Base-by-base conservation (phyloP, 2,797 vertebrate genomes). In the Cebuella pygmaea region DNA sequence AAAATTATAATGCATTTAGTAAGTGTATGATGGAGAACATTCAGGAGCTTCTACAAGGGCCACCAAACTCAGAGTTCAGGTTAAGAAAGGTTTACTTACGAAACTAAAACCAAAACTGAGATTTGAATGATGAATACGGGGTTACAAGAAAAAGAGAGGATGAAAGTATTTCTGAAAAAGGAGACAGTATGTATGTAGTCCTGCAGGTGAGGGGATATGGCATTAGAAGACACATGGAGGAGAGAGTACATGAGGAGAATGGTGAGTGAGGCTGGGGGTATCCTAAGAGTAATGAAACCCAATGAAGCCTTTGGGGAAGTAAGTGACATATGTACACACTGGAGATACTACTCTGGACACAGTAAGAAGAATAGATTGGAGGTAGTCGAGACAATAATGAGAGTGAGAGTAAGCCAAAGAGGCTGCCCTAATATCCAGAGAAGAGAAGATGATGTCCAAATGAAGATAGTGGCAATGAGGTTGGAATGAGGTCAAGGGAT, bases 101-200 rank as follows among this genome's bases (percentile, higher is more conserved):
- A 57, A 94, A 76, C 30, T 17, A 9, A 88, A 87, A 72, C 11
- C 44, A 44, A 80, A 48, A 41, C 33, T 50, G 39, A 74, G 24
- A 36, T 64, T 36, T 88, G 59, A 84, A 17, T 70, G 84, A 89
- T 27, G 36, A 72, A 27, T 17, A 83, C 7, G n/a, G 6, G 5
- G 36, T 36, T 82, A 5, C 70, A 44, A 75, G 75, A 81, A 17
- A 78, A 75, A 57, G 55, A 79, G 70, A 70, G 26, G 10, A 41
- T n/a, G 39, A 87, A 46, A 22, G 36, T 67, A 30, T 52, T 74
- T 90, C 55, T 59, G 87, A 39, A 12, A 52, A 86, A 79, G 87
- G 33, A 39, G 26, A 90, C 0, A 26, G 7, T 12, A 41, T 0
- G 8, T 41, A 39, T 2, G 3, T 1, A 24, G 6, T 36, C 30